Evolutionary conservation across 2,888 invertebrate genomes (phyloP).

Genomic region (Steinernema hermaphroditum): DNA sequence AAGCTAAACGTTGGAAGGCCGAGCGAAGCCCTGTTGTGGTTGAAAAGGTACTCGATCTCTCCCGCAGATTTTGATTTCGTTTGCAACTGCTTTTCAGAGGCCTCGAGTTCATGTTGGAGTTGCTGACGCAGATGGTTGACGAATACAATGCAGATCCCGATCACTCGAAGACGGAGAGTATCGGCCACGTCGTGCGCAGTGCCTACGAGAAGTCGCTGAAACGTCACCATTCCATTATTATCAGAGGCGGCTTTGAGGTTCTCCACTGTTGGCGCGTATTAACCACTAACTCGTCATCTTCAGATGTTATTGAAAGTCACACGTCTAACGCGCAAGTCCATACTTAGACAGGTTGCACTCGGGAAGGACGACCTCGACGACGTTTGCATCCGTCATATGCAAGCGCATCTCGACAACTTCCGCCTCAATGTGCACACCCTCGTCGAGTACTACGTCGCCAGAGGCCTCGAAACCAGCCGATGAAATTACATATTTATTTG

Average conservation of each 20-base stretch:
- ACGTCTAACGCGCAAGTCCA: conserved; percentile 54
- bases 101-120: conserved; percentile 64
- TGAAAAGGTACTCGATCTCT: too few relatives aligned
- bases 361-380: conserved; percentile 62
- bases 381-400: conserved; percentile 60
- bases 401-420: conserved; percentile 61
- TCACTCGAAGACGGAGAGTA: conserved; percentile 52
- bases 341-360: conserved; percentile 61
- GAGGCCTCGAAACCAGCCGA: conserved; percentile 56
- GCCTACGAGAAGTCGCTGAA: conserved; percentile 61
- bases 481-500: too few relatives aligned
- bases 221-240: conserved; percentile 61
- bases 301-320: too few relatives aligned
- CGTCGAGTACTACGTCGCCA: conserved; percentile 58
- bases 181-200: conserved; percentile 48
- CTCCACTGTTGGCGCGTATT: too few relatives aligned
- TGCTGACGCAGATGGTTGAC: conserved; percentile 55
- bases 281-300: too few relatives aligned
- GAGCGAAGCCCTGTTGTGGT: conserved; percentile 64
- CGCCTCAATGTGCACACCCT: conserved; percentile 55
- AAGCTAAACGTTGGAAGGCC: conserved; percentile 54
- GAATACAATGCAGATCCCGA: conserved; percentile 48
- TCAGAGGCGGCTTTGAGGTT: too few relatives aligned
- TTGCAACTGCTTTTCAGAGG: conserved; percentile 60
- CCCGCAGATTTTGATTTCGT: too few relatives aligned